Evolutionary conservation across 2,797 vertebrate species (phyloP), one percentile per base, ranked within the genome.

Genomic region (Crocidura indochinensis): DNA sequence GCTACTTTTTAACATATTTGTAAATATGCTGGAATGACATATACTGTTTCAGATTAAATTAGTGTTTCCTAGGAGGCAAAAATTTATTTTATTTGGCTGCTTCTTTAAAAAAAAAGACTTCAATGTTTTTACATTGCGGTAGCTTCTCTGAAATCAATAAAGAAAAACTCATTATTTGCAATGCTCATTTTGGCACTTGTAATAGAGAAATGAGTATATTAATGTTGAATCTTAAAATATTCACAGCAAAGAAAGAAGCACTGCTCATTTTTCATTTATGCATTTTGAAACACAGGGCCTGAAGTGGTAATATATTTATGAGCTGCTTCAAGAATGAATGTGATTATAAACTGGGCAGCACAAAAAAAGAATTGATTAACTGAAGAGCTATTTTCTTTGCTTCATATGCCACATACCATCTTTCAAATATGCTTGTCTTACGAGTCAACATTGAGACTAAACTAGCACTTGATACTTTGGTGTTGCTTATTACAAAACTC

Each of bases 121-220:
- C 51, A n/a, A 8, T 51, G 8, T 72, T 82, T 82, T n/a, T 19
- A 12, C 15, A n/a, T 79, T 51, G 77, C 74, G 49, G 5, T 62
- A 51, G 38, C 68, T 74, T 95, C 67, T 77, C 94, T 81, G 53
- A 84, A 27, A 95, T 76, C 84, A 94, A 92, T 90, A 96, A 86
- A 91, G 49, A 72, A 88, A 71, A 94, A 72, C 19, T 74, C 60
- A 46, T 85, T 94, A 26, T 94, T 95, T 84, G 67, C 72, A 47
- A 8, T 0, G 27, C 17, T 75, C 38, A 19, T 71, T 88, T 91
- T 90, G 65, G 84, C 93, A 67, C 62, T 79, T 53, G 31, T 78
- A 17, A 91, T 65, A 90, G 31, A 94, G 68, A 90, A 93, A 84
- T 67, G 51, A 93, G 49, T 26, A 27, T 67, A 92, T 91, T 93